These are phyloP conservation scores for Adelognathus sp. DNA, from an alignment of 2,888 invertebrate species.

Conservation along the genomic window DNA sequence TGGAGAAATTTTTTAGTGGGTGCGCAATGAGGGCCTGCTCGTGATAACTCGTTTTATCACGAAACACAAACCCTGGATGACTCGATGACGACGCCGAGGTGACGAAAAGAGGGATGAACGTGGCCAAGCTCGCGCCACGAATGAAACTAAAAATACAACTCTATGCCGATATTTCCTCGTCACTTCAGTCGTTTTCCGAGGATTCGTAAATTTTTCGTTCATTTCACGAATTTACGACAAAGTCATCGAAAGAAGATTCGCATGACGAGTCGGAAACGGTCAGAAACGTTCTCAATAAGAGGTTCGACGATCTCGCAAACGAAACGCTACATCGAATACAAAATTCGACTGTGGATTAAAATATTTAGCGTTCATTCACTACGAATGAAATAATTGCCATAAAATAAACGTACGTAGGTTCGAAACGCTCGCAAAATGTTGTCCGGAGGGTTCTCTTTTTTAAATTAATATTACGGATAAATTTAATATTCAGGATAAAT, in stretches of 20 bases:
- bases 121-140: neutral
- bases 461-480: neutral
- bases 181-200: neutral
- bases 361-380: constrained; percentile 36
- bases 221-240: neutral
- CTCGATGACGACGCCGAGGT: constrained; percentile 9
- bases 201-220: neutral
- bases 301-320: constrained; percentile 4
- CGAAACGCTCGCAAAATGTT: constrained; percentile 5
- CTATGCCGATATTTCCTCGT: neutral
- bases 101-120: neutral
- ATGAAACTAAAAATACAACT: neutral
- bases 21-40: neutral
- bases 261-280: neutral
- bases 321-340: constrained; percentile 34
- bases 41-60: neutral
- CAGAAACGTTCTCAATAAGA: neutral
- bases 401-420: constrained; percentile 28
- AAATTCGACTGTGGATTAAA: constrained; percentile 33
- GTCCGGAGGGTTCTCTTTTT: constrained; percentile 1
- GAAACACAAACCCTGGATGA: neutral
- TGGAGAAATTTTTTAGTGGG: constrained; percentile 14
- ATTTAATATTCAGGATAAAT: neutral
- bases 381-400: constrained; percentile 54
- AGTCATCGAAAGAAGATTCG: neutral